These are phyloP conservation scores for Odocoileus virginianus DNA, from an alignment of 2,113 vertebrate species.

Conservation along the genomic window DNA sequence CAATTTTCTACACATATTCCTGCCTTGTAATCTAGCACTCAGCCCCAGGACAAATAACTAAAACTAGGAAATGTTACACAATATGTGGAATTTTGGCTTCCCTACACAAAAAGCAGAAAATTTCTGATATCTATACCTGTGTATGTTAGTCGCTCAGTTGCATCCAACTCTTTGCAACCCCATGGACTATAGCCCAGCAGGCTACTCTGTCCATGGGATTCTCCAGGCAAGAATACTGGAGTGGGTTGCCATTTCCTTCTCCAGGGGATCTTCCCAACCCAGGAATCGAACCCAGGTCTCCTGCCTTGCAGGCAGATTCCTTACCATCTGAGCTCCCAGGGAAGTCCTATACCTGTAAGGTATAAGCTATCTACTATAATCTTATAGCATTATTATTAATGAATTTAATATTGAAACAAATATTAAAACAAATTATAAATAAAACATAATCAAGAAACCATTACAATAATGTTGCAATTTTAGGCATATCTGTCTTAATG, in stretches of 20 bases:
- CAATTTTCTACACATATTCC: not conserved
- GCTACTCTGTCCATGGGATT: not conserved
- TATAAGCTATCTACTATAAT: not conserved
- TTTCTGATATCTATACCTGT: not conserved
- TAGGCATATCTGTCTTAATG: conserved; percentile 16
- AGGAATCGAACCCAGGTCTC: not conserved
- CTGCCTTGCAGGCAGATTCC: not conserved
- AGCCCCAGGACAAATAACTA: not conserved
- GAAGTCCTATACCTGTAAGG: not conserved
- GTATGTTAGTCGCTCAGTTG: not conserved
- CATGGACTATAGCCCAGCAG: not conserved
- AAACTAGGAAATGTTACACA: not conserved
- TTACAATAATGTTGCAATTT: conserved; percentile 12
- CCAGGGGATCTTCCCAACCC: not conserved
- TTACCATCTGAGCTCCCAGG: not conserved
- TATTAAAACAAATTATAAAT: conserved; percentile 5
- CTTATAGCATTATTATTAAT: conserved; percentile 1
- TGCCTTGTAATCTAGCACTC: not conserved
- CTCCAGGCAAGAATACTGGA: not conserved
- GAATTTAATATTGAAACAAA: conserved; percentile 24
- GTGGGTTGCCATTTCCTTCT: not conserved
- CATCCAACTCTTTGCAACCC: not conserved
- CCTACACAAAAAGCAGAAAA: not conserved
- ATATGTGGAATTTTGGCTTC: not conserved
- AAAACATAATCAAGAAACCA: conserved; percentile 18